Percentiles rank a stretch among this genome's conserved stretches.
Evolutionary conservation across 2,797 vertebrate genomes (phyloP).

Genomic region (Coilia nasus): DNA sequence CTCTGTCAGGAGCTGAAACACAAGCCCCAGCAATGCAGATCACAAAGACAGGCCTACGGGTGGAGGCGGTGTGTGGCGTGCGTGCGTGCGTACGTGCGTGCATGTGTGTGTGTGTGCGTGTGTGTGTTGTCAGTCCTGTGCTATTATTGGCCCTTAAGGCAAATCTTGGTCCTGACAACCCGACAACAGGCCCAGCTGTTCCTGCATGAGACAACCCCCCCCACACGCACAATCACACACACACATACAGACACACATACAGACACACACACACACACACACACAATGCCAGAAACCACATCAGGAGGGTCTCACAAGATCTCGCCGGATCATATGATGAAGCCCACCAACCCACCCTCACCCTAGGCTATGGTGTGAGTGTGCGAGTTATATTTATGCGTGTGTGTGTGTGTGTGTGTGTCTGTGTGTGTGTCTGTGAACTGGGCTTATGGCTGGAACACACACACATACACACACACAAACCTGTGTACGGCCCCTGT

Average conservation of each 20-base stretch:
- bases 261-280: background rate
- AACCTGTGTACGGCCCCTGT: no score
- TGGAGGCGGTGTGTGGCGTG: background rate
- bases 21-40: background rate
- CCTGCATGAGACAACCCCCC: background rate
- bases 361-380: background rate
- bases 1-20: background rate
- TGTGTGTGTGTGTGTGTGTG: background rate
- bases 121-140: background rate
- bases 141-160: conserved; percentile 8
- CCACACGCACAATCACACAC: background rate
- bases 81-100: no score
- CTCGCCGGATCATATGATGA: background rate
- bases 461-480: background rate
- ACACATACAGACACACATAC: background rate
- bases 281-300: conserved; percentile 1
- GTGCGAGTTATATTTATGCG: background rate
- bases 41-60: background rate
- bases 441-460: background rate
- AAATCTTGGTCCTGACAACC: background rate
- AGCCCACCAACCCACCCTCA: background rate
- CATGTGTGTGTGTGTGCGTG: background rate
- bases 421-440: no score
- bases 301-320: conserved; percentile 4
- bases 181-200: conserved; percentile 3